Base-by-base conservation (phyloP, 1,140 invertebrate species). In the Ceratosolen fusciceps region DNA sequence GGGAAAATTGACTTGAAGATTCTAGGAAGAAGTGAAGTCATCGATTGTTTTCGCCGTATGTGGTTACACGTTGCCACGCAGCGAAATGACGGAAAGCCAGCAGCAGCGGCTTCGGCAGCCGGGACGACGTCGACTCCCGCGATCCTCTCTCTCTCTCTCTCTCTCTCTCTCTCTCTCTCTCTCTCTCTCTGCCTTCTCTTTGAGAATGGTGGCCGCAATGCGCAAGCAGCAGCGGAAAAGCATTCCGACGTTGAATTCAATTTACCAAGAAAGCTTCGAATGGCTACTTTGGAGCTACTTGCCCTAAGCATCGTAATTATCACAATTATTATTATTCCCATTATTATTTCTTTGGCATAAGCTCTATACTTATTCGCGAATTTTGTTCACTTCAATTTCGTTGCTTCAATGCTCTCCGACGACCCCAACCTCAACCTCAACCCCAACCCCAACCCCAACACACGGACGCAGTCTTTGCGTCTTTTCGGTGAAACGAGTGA, bases 41-140 rank as follows among this genome's bases (percentile, higher is more conserved):
- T 65, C 60, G 60, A 65, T 65, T 65, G 19, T 37, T 65, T 60
- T n/a, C 31, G 31, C 16, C 31, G 19, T 65, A 37, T 8, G 19
- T n/a, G 34, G 16, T 65, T 65, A 10, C n/a, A 37, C 60, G 60
- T 65, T 65, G 60, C 60, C 21, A 65, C 37, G 60, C 60, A 65
- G 60, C 60, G 10, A 65, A 65, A 65, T 65, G 19, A 65, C 60
- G 31, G 60, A 65, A 37, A 65, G n/a, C n/a, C n/a, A n/a, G n/a
- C n/a, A n/a, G n/a, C n/a, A n/a, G n/a, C n/a, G n/a, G n/a, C n/a
- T n/a, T n/a, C n/a, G n/a, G n/a, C n/a, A n/a, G n/a, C n/a, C n/a
- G n/a, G n/a, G n/a, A n/a, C n/a, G n/a, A n/a, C n/a, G n/a, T n/a
- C n/a, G n/a, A n/a, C n/a, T n/a, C n/a, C n/a, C n/a, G n/a, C n/a